phyloP scores from a whole-genome alignment of 2,113 vertebrate genomes.

The Paedocypris sp. region DNA sequence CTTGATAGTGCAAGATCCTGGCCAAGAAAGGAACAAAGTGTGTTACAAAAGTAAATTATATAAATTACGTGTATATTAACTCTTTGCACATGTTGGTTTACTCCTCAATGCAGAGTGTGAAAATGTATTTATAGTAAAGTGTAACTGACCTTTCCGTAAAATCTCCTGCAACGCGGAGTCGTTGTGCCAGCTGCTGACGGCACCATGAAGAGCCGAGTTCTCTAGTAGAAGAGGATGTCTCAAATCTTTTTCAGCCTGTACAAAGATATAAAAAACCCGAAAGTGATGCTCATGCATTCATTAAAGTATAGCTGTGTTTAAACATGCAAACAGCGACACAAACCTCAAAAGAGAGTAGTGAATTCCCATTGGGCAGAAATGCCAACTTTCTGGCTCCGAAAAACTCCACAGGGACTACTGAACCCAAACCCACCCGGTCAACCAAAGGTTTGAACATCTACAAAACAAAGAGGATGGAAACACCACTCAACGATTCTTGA shows the following conservation, averaged over 20 bases:
- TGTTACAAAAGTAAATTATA: background rate
- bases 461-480: too few species aligned
- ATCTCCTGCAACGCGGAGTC: constrained; percentile 95
- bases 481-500: too few species aligned
- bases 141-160: constrained; percentile 81
- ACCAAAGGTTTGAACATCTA: constrained; percentile 69
- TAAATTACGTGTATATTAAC: background rate
- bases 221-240: constrained; percentile 77
- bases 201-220: constrained; percentile 71
- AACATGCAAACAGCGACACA: constrained; percentile 3
- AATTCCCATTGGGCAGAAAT: constrained; percentile 79
- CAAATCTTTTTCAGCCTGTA: constrained; percentile 78
- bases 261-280: too few species aligned
- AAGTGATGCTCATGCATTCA: too few species aligned
- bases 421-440: constrained; percentile 84
- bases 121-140: background rate
- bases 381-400: constrained; percentile 78
- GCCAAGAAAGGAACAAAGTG: background rate
- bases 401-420: constrained; percentile 85
- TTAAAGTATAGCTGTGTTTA: too few species aligned
- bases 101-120: background rate
- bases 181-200: constrained; percentile 76
- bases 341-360: constrained; percentile 86
- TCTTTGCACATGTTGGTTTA: background rate
- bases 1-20: constrained; percentile 87